Conservation (phyloP, 2,113 vertebrate genomes). For the Labrus mixtus region DNA sequence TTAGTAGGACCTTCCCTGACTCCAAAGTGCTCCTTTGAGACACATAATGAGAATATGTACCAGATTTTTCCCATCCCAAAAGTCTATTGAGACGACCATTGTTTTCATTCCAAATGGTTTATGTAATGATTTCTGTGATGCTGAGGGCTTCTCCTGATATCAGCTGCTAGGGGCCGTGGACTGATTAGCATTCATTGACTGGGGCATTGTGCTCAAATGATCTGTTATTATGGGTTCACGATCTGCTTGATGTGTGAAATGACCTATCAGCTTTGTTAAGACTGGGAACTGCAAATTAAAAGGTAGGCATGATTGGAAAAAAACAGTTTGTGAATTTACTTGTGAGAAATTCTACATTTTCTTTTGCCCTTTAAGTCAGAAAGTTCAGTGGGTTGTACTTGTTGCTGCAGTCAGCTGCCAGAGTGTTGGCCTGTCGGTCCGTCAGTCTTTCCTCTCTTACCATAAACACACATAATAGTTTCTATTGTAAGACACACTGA, state of each 20-base stretch:
- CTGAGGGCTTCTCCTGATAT: constrained; percentile 35
- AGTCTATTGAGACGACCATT: constrained; percentile 54
- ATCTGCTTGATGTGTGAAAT: constrained; percentile 52
- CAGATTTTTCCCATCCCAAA: constrained; percentile 25
- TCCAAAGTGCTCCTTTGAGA: constrained; percentile 41
- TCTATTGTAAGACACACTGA: constrained; percentile 57
- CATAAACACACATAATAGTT: constrained; percentile 62
- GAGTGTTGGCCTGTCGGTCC: constrained; percentile 36
- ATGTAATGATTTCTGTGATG: constrained; percentile 46
- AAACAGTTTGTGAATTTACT: constrained; percentile 32
- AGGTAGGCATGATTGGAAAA: too few species aligned
- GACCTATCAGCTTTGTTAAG: constrained; percentile 45
- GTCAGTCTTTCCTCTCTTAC: constrained; percentile 40
- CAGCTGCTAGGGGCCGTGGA: constrained; percentile 36
- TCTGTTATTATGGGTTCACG: constrained; percentile 54
- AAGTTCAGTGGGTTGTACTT: constrained; percentile 31
- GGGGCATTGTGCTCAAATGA: constrained; percentile 49
- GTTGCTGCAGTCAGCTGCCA: constrained; percentile 36
- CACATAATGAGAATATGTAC: constrained; percentile 38
- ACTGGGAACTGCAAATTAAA: constrained; percentile 23
- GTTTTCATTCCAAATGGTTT: constrained; percentile 49
- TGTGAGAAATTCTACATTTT: constrained; percentile 34
- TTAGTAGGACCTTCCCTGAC: constrained; percentile 26
- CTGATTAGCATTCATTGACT: constrained; percentile 66
- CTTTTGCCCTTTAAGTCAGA: constrained; percentile 24